A percentile compares a stretch with the other conserved stretches of the same genome.
phyloP scores from a whole-genome alignment of 2,888 invertebrate species.

The Apamea anceps region DNA sequence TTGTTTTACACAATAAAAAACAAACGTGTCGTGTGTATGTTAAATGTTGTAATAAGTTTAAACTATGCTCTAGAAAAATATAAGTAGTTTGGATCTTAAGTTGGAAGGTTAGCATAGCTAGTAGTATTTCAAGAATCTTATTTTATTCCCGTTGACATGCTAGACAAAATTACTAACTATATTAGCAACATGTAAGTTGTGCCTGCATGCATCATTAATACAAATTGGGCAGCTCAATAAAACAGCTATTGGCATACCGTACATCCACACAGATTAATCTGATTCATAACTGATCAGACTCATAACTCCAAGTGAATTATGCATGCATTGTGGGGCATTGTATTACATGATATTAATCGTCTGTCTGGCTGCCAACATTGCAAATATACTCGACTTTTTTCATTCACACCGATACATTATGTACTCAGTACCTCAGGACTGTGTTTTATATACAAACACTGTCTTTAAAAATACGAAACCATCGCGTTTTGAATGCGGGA shows the following conservation, averaged over 20 bases:
- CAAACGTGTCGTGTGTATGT: not conserved
- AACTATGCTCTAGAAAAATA: not conserved
- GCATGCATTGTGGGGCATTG: slow-evolving; percentile 68
- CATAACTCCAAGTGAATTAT: slow-evolving; percentile 65
- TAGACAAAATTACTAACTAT: not conserved
- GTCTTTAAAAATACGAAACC: slow-evolving; percentile 47
- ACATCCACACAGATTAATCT: slow-evolving; percentile 23
- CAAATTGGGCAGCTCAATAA: slow-evolving; percentile 15
- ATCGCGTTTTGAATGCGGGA: slow-evolving; percentile 22
- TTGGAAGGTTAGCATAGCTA: not conserved
- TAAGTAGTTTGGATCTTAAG: not conserved
- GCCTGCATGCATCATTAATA: not conserved
- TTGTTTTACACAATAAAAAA: not conserved
- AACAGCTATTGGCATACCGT: slow-evolving; percentile 1
- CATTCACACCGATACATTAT: slow-evolving; percentile 25
- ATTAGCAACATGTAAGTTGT: not conserved
- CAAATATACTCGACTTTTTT: slow-evolving; percentile 34
- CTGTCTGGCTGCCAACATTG: slow-evolving; percentile 44
- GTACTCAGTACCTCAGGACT: slow-evolving; percentile 20
- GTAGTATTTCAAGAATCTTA: not conserved
- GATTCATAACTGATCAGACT: slow-evolving; percentile 62
- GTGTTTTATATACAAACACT: slow-evolving; percentile 41
- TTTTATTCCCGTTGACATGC: not conserved
- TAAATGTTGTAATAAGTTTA: not conserved
- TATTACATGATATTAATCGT: slow-evolving; percentile 69